These are phyloP conservation scores for Tupaia tana DNA, from an alignment of 2,113 vertebrate species.

Conservation along the genomic window DNA sequence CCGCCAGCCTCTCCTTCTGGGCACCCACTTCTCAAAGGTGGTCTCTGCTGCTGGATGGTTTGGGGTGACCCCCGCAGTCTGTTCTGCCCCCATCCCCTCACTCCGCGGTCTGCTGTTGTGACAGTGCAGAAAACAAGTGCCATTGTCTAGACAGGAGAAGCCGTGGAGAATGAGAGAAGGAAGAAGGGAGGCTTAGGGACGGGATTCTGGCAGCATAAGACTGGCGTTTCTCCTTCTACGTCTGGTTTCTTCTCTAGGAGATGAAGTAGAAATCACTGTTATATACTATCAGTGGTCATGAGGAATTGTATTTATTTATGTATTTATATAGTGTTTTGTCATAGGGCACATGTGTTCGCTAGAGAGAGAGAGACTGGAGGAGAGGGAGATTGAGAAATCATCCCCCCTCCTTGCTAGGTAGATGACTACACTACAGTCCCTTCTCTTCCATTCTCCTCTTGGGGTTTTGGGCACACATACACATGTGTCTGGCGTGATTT, in stretches of 20 bases:
- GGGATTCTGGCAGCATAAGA: neutral
- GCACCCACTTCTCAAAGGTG: neutral
- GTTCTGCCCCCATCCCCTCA: too few relatives aligned
- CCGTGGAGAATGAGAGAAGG: neutral
- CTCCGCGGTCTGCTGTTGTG: neutral
- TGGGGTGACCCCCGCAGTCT: neutral
- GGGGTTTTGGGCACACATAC: too few relatives aligned
- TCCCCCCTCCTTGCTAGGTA: too few relatives aligned
- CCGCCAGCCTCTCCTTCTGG: neutral
- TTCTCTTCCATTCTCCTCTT: too few relatives aligned
- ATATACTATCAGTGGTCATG: neutral
- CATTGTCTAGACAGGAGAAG: neutral
- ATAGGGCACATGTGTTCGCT: too few relatives aligned
- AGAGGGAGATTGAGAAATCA: too few relatives aligned
- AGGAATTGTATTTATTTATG: neutral
- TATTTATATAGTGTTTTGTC: too few relatives aligned
- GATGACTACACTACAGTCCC: too few relatives aligned
- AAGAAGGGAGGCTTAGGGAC: neutral
- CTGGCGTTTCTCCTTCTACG: neutral
- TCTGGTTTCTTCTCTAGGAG: neutral
- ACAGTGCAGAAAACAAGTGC: neutral
- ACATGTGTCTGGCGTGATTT: too few relatives aligned
- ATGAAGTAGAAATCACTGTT: neutral
- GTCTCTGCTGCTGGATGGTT: neutral
- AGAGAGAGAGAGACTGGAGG: too few relatives aligned